These are phyloP conservation scores for Bubo blakistoni DNA, from an alignment of 2,113 vertebrate genomes.

Conservation along the genomic window DNA sequence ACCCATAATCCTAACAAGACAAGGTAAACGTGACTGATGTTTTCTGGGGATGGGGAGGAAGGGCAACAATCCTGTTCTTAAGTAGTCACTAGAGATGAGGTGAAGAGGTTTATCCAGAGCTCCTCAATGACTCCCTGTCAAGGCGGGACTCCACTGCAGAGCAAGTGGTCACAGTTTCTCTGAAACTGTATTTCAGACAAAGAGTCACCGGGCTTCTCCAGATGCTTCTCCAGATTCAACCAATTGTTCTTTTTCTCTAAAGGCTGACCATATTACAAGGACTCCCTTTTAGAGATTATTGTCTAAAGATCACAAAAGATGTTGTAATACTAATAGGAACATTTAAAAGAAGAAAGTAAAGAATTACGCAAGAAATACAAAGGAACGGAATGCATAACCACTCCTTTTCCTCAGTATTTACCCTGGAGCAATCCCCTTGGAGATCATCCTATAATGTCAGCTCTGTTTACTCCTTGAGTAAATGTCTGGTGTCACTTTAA, in stretches of 20 bases:
- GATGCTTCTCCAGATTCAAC: background rate
- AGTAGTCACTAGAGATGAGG: background rate
- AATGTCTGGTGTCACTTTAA: slow-evolving; percentile 71
- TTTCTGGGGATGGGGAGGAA: background rate
- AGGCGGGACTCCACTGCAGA: background rate
- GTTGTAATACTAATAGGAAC: background rate
- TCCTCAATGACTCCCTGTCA: background rate
- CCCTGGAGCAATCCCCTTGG: slow-evolving; percentile 21
- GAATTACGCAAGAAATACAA: background rate
- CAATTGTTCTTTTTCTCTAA: background rate
- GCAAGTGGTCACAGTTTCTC: background rate
- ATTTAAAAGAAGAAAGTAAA: background rate
- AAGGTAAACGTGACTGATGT: background rate
- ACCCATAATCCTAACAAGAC: background rate
- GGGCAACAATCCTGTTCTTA: background rate
- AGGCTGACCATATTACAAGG: background rate
- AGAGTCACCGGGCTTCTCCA: background rate
- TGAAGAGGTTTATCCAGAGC: background rate
- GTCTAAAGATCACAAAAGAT: background rate
- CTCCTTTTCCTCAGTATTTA: background rate
- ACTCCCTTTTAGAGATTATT: background rate
- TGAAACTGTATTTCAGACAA: background rate
- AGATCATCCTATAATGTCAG: slow-evolving; percentile 61
- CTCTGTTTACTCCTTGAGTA: slow-evolving; percentile 65
- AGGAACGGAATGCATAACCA: background rate